Conservation (phyloP, 2,797 vertebrate species). For the Bufotes viridis region DNA sequence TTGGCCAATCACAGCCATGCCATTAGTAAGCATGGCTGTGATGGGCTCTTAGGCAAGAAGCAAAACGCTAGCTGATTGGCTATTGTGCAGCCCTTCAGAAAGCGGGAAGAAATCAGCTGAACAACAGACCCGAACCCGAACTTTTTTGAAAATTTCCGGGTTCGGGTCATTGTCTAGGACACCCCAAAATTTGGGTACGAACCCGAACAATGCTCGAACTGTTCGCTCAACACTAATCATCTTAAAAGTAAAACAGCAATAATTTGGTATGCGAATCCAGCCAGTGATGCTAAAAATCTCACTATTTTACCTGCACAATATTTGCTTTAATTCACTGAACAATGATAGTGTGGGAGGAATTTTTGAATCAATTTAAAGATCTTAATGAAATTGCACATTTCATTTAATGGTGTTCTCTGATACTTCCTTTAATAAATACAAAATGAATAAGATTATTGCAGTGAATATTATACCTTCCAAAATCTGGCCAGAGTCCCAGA, state of each 20-base stretch:
- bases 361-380: constrained; percentile 19
- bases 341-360: background rate
- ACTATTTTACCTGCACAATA: background rate
- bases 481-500: constrained; percentile 37
- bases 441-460: constrained; percentile 36
- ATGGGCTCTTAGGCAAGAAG: too few species aligned
- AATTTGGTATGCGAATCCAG: background rate
- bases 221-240: too few species aligned
- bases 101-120: too few species aligned
- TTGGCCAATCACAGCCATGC: too few species aligned
- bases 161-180: too few species aligned
- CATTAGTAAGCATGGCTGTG: too few species aligned
- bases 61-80: too few species aligned
- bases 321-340: constrained; percentile 10
- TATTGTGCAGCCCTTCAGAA: too few species aligned
- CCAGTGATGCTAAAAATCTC: background rate
- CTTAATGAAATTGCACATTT: constrained; percentile 41
- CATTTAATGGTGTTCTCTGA: constrained; percentile 35
- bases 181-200: too few species aligned
- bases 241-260: background rate
- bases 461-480: constrained; percentile 39
- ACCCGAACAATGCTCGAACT: too few species aligned
- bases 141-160: too few species aligned
- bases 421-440: constrained; percentile 43
- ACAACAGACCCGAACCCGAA: too few species aligned